Conservation (phyloP, 2,888 invertebrate species). For the Tetheella fluctuosa region DNA sequence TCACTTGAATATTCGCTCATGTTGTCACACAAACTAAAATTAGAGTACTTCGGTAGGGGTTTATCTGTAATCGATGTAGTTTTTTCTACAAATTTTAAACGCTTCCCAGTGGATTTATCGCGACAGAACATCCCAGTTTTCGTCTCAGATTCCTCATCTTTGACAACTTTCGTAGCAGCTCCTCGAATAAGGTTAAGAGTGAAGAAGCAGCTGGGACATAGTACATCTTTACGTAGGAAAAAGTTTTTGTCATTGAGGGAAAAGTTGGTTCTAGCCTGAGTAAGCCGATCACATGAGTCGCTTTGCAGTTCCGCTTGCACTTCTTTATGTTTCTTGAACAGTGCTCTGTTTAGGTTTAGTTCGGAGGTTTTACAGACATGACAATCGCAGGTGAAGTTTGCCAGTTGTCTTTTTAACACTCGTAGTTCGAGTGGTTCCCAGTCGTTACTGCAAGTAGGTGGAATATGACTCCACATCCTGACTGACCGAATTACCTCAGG, state of each 20-base stretch:
- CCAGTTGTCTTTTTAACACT: constrained; percentile 56
- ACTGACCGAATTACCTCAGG: not conserved
- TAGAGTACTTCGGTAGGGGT: constrained; percentile 28
- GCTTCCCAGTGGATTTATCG: constrained; percentile 51
- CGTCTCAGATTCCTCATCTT: constrained; percentile 62
- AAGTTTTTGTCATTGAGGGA: constrained; percentile 20
- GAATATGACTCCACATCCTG: constrained; percentile 14
- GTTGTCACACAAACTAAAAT: constrained; percentile 29
- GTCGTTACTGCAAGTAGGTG: constrained; percentile 2
- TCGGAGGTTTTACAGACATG: constrained; percentile 29
- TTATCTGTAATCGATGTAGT: constrained; percentile 43
- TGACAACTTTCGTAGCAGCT: constrained; percentile 45
- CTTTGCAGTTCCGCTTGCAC: constrained; percentile 37
- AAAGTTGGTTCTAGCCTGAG: constrained; percentile 25
- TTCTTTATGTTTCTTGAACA: constrained; percentile 30
- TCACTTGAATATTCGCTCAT: constrained; percentile 31
- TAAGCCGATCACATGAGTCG: constrained; percentile 26
- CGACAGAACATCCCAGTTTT: constrained; percentile 33
- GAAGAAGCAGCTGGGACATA: constrained; percentile 57
- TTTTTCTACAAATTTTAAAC: constrained; percentile 35
- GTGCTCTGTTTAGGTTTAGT: not conserved
- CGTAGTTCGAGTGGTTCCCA: constrained; percentile 58
- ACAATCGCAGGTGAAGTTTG: constrained; percentile 57
- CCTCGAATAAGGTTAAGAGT: constrained; percentile 47
- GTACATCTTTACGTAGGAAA: constrained; percentile 30